Base-by-base conservation (phyloP, 2,113 vertebrate genomes). In the Microcebus murinus region DNA sequence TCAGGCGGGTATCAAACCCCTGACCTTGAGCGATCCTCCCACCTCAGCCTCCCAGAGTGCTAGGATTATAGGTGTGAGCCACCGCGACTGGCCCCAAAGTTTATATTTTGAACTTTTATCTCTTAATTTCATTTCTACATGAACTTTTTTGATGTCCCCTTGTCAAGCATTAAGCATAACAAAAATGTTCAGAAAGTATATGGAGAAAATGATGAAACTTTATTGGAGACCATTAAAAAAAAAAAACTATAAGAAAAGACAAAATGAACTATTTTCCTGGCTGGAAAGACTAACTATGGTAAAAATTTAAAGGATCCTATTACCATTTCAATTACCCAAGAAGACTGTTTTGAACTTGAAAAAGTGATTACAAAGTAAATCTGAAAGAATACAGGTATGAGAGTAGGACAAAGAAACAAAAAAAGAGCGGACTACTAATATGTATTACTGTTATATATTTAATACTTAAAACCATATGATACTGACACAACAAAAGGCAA, bases 331-430 rank as follows among this genome's bases (percentile, higher is more conserved):
- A 34, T 85, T 85, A 95, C 45, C 68, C 45, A 89, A 86, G 14
- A 90, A 18, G 1, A 70, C 31, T 79, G 25, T 83, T 67, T 87
- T 70, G 31, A 92, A 84, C 34, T 63, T 95, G 36, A 34, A 86
- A 83, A 94, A 79, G 6, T 63, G 70, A 77, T 93, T 95, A 39
- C 45, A 87, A 89, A 94, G 55, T 94, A 94, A 95, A 91, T 86
- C 8, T 92, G 34, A 25, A 93, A 92, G 57, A 94, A 77, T 73
- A 90, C 15, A 90, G 50, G 34, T 11, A 48, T 12, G 21, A 84
- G 23, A 73, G 12, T 50, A 71, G 13, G 14, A 45, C 48, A 11
- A 36, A 90, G 8, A 55, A 39, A 39, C 39, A 55, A 73, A 65
- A 73, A 77, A 68, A 81, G 18, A 68, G 34, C 31, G 70, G 9